Percentiles rank a stretch among this genome's conserved stretches.
Evolutionary conservation across 2,113 vertebrate species (phyloP).

Genomic region (Naja naja): DNA sequence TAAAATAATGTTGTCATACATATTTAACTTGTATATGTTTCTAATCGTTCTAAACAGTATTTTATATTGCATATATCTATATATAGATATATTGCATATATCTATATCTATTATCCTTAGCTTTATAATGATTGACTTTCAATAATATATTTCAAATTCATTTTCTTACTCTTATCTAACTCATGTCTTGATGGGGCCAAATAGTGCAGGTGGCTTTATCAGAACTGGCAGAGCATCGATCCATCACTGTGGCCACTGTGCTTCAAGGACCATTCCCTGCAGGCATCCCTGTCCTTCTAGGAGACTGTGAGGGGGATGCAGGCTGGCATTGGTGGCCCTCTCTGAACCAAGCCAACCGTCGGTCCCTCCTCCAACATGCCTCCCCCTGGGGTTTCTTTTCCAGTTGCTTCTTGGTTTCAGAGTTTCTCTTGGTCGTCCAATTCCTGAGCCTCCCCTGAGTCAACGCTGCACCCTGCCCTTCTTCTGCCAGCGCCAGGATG

Average conservation of each 20-base stretch:
- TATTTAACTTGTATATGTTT: too few relatives aligned
- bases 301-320: background rate
- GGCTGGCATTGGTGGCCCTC: background rate
- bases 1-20: too few relatives aligned
- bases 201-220: background rate
- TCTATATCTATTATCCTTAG: too few relatives aligned
- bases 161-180: too few relatives aligned
- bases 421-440: background rate
- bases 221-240: background rate
- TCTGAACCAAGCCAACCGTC: background rate
- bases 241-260: background rate
- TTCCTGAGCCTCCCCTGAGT: background rate
- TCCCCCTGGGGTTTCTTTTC: background rate
- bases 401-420: background rate
- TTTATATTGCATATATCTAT: too few relatives aligned
- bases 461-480: background rate
- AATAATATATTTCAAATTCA: too few relatives aligned
- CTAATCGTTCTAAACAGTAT: too few relatives aligned
- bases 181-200: background rate
- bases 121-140: too few relatives aligned
- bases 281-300: background rate
- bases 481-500: background rate
- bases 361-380: background rate
- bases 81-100: too few relatives aligned
- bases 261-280: background rate